Percentiles rank a stretch among this genome's conserved stretches.
Conservation (phyloP, 2,797 vertebrate genomes). For the Pangasius macronema region DNA sequence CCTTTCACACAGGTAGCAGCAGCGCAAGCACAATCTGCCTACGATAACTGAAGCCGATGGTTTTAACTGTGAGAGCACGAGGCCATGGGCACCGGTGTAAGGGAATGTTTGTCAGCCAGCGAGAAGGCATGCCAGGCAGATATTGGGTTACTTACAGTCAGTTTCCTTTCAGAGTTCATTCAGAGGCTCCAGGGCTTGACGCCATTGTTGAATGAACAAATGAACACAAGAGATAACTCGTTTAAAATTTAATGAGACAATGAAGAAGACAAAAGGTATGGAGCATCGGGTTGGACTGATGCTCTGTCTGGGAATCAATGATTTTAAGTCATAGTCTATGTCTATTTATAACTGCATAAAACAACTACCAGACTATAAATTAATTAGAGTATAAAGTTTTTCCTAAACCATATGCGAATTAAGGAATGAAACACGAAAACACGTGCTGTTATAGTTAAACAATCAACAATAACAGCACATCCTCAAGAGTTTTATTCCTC, state of each 20-base stretch:
- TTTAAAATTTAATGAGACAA: conserved; percentile 47
- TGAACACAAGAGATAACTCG: neutral
- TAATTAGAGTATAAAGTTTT: neutral
- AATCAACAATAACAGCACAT: neutral
- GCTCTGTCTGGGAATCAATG: conserved; percentile 6
- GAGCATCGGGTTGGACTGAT: neutral
- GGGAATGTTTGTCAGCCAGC: conserved; percentile 26
- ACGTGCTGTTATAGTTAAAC: too few species aligned
- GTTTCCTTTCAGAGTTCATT: conserved; percentile 30
- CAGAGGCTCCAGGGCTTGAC: conserved; percentile 3
- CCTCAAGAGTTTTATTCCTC: neutral
- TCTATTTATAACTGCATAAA: neutral
- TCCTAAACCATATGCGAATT: neutral
- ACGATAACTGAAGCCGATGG: conserved; percentile 7
- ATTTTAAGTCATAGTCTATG: neutral
- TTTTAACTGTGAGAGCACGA: neutral
- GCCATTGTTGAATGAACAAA: conserved; percentile 9
- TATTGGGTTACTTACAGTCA: conserved; percentile 42
- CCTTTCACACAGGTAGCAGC: neutral
- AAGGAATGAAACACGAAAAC: neutral
- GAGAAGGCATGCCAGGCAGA: conserved; percentile 20
- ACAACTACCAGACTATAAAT: neutral
- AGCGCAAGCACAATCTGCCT: conserved; percentile 21
- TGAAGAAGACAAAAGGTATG: conserved; percentile 1
- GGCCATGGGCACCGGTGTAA: neutral